Base-by-base conservation (phyloP, 2,888 invertebrate genomes). In the Himalopsyche tibetana region DNA sequence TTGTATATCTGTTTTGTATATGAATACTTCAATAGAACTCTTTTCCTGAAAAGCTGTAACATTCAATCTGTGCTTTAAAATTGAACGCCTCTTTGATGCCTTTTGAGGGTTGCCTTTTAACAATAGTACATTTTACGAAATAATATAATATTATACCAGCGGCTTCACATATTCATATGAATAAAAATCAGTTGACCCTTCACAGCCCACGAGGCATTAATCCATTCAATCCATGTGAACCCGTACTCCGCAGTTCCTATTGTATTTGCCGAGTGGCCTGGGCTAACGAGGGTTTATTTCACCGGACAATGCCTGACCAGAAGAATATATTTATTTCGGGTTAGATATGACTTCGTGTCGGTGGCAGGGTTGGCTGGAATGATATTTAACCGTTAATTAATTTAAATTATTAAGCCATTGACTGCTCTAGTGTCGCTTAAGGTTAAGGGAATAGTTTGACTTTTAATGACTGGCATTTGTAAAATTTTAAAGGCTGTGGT, bases 141-240 rank as follows among this genome's bases (percentile, higher is more conserved):
- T 63, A 63, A 63, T 63, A 63, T 63, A 63, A 63, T 63, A 63
- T 63, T 17, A 63, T 63, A 28, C 63, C 15, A 19, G 19, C 11
- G n/a, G 63, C 63, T 28, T 63, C 28, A n/a, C 63, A 28, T 63
- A 63, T 63, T 63, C 63, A 63, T 63, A 63, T 19, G 63, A 63
- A 63, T 51, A 55, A 82, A 82, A 82, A 82, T 82, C 36, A 51
- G 82, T 82, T 82, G 82, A 82, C 82, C 82, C 82, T 82, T 55
- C 45, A 55, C 36, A 82, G 28, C 63, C 63, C 63, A 63, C 51
- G 82, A n/a, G 42, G 51, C 51, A 82, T 51, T 82, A 82, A 51
- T 82, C 36, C 51, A 82, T 82, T 82, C 82, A 82, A 82, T 82
- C 55, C 45, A 82, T 82, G 45, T 82, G 80, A 80, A 80, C 80